Conservation (phyloP, 2,888 invertebrate genomes). For the Palloptera scutellata region DNA sequence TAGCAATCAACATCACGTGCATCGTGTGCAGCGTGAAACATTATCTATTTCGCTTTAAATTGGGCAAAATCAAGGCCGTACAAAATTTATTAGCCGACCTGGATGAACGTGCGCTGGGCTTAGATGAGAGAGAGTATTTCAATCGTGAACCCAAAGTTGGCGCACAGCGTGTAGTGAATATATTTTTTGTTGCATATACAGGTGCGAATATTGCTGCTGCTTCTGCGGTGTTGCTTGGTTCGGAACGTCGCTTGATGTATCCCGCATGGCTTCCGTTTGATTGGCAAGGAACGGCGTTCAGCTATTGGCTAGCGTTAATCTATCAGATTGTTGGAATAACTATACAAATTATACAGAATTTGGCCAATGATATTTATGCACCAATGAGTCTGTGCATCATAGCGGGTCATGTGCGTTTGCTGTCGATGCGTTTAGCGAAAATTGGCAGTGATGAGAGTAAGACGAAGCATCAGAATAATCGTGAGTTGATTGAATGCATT, state of each 20-base stretch:
- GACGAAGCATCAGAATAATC: conserved; percentile 28
- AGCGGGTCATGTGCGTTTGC: conserved; percentile 38
- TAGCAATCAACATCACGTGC: conserved; percentile 37
- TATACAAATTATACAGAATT: conserved; percentile 36
- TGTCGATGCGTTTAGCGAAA: conserved; percentile 37
- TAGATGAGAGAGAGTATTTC: conserved; percentile 36
- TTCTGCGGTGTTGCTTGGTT: conserved; percentile 28
- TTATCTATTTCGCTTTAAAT: conserved; percentile 34
- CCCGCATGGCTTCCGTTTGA: conserved; percentile 44
- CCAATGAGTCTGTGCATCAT: conserved; percentile 35
- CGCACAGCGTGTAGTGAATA: conserved; percentile 2
- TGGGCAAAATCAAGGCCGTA: conserved; percentile 29
- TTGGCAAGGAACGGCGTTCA: conserved; percentile 29
- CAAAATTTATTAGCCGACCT: conserved; percentile 31
- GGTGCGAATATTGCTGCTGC: conserved; percentile 30
- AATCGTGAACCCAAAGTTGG: neutral
- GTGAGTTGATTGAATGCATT: conserved; percentile 39
- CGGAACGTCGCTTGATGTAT: conserved; percentile 37
- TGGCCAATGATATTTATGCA: conserved; percentile 37
- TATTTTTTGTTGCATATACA: conserved; percentile 28
- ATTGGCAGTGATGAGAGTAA: conserved; percentile 36
- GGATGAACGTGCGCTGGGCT: conserved; percentile 27
- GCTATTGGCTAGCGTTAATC: conserved; percentile 32
- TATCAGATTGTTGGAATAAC: conserved; percentile 40
- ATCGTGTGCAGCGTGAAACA: conserved; percentile 35